Conservation (phyloP, 2,797 vertebrate species). For the Xerus rutilus region DNA sequence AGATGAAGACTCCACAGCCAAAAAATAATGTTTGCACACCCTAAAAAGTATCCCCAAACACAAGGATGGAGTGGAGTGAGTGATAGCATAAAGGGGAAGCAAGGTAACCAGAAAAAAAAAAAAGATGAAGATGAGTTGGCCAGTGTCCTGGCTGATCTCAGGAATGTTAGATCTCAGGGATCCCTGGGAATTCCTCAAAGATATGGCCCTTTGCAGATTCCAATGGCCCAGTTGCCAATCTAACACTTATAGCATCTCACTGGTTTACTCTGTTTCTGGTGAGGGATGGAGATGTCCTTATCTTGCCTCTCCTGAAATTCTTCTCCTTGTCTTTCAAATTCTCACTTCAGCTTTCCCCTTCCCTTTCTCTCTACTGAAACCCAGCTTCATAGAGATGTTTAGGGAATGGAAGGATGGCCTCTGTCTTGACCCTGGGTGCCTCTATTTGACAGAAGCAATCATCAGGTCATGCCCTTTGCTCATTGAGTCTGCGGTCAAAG, state of each 20-base stretch:
- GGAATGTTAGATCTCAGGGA: not conserved
- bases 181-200: not conserved
- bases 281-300: not conserved
- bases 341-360: not conserved
- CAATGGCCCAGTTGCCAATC: not conserved
- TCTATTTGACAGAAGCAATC: slow-evolving; percentile 15
- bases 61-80: not conserved
- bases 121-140: not conserved
- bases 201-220: slow-evolving; percentile 11
- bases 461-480: not conserved
- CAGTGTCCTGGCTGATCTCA: not conserved
- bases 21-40: not conserved
- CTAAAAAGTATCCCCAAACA: not conserved
- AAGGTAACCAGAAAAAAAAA: not conserved
- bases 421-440: not conserved
- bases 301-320: not conserved
- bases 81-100: not conserved
- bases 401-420: not conserved
- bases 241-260: not conserved
- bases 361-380: not conserved
- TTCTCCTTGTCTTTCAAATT: not conserved
- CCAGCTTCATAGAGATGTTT: not conserved
- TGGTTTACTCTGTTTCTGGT: slow-evolving; percentile 22
- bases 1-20: not conserved
- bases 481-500: not conserved